Evolutionary conservation across 2,113 vertebrate genomes (phyloP), one percentile per base, ranked within the genome.

Genomic region (Mormyrus iriodes): DNA sequence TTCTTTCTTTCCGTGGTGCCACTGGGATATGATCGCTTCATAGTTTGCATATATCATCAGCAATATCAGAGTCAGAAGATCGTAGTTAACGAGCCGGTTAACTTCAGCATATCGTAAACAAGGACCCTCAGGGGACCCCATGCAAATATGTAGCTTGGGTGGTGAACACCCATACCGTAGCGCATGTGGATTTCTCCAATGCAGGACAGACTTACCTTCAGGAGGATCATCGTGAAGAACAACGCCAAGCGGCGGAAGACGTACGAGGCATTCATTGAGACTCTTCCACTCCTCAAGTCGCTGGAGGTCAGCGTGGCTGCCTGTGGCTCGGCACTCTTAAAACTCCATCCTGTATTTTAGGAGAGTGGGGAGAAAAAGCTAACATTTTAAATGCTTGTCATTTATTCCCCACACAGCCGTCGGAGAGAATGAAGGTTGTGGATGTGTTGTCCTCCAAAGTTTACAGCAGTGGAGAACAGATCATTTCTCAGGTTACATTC

Each of bases 211-310:
- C 93, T 95, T 91, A 97, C 96, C 0, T 97, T 97, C 93, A 96
- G 98, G 95, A 98, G 98, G 94, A 99, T 99, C 94, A 99, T 99
- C 95, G 97, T 99, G 79, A 99, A 99, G 96, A 99, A 99, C 93
- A 99, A 99, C 92, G 98, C 98, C 93, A 98, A 97, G 96, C 99
- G 99, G 94, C 97, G 97, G 94, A 98, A 93, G 96, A 95, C 98
- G 96, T 99, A 99, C 93, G 98, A 99, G 94, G 97, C 96, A 89
- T 99, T 99, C 94, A 99, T 99, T 88, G 97, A 98, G 94, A 98
- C 98, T 6, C 94, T 99, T 92, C 98, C 98, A 58, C 97, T 99
- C 92, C 97, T 99, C 91, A 99, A 97, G 92, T 99, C 98, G 61
- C 95, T 99, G 95, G 98, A 99, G 96, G 98, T 99, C 92, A 95